Percentiles rank a stretch among this genome's conserved stretches.
These are phyloP conservation scores for Alfaro cultratus DNA, from an alignment of 2,797 vertebrate species.

Conservation along the genomic window DNA sequence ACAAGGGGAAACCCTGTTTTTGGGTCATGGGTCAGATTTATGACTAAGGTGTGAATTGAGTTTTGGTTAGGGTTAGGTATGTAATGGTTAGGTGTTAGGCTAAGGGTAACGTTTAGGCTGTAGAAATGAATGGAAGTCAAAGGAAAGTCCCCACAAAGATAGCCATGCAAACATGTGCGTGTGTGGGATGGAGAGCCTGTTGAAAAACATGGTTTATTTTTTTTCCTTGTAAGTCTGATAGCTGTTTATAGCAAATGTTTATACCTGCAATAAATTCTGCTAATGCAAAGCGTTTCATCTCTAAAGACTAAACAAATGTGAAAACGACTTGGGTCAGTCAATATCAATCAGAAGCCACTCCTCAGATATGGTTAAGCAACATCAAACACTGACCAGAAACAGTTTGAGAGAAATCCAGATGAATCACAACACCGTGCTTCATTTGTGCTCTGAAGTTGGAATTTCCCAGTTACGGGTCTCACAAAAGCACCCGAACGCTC, in stretches of 20 bases:
- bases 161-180: too few species aligned
- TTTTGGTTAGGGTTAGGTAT: too few species aligned
- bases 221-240: not conserved
- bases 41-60: too few species aligned
- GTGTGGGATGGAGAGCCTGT: not conserved
- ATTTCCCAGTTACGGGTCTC: not conserved
- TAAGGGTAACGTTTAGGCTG: too few species aligned
- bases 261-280: not conserved
- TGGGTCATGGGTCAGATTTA: too few species aligned
- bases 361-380: not conserved
- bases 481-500: not conserved
- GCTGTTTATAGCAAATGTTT: not conserved
- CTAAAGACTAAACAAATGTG: not conserved
- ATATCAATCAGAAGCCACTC: not conserved
- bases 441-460: not conserved
- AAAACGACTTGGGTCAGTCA: not conserved
- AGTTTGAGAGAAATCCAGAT: not conserved
- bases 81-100: too few species aligned
- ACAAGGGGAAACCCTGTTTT: too few species aligned
- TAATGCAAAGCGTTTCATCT: not conserved
- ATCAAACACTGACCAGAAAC: not conserved
- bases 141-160: too few species aligned
- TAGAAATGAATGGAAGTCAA: too few species aligned
- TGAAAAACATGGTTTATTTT: not conserved
- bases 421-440: not conserved